Base-by-base conservation (phyloP, 30 jellyfish, hydroid and myxozoan genomes). In the Nemopilema nomurai region DNA sequence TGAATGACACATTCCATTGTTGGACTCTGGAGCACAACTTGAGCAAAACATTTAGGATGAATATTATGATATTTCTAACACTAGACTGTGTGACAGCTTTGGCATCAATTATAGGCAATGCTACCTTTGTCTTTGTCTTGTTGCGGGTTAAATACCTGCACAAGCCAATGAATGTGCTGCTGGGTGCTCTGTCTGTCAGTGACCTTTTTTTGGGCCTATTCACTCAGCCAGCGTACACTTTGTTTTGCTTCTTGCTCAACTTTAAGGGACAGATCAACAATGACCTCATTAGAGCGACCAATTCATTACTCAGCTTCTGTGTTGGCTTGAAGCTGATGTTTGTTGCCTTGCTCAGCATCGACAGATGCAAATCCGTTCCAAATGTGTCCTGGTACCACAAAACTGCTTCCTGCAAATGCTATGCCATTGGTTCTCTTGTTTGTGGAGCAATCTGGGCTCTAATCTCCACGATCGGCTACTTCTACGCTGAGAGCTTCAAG, bases 161-260 rank as follows among this genome's bases (percentile, higher is more conserved):
- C 49, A 80, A 64, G 20, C 89, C 89, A 13, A 64, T 81, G 23
- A 64, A 80, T 30, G 27, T 67, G 26, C 89, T 67, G 8, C 51
- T 80, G 27, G 89, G 81, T 8, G 81, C 74, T 1, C 57, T 80
- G 57, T 65, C 73, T 25, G 32, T 69, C 74, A 80, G 82, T 67
- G 89, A 80, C 18, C 49, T 80, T 8, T 28, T 80, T 7, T 62
- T 31, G 24, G 81, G 89, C 28, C 28, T 21, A 25, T 51, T 41
- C 27, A 51, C 63, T 3, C 68, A 52, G 64, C 89, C 81, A 30
- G 52, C 66, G 21, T 78, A 49, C 57, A 4, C 51, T 19, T 8
- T 28, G 0, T 49, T 50, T 24, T 51, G 28, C 8, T 22, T 18
- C 18, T 26, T 20, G 0, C 9, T 50, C 18, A 29, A 22, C 19